Evolutionary conservation across 2,797 vertebrate species (phyloP).

Genomic region (Lagorchestes hirsutus): DNA sequence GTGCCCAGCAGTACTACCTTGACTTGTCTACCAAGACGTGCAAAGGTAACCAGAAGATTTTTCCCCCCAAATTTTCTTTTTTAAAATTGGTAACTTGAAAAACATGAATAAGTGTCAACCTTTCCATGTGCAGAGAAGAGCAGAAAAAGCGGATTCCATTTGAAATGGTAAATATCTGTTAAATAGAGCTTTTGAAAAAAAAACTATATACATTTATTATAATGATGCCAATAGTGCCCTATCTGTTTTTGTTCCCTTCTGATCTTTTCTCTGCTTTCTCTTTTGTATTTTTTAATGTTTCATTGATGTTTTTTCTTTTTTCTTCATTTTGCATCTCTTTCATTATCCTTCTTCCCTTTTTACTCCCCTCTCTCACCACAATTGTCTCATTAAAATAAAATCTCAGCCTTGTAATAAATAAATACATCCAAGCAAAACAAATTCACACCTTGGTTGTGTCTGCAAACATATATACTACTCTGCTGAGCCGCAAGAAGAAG

Average conservation of each 20-base stretch:
- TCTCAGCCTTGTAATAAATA: not conserved
- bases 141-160: not conserved
- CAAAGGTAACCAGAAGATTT: conserved; percentile 88
- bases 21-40: conserved; percentile 90
- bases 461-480: not conserved
- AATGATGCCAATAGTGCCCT: not conserved
- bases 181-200: not conserved
- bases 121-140: not conserved
- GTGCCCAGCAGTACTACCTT: conserved; percentile 95
- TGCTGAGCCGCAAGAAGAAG: not conserved
- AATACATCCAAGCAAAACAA: not conserved
- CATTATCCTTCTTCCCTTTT: not conserved
- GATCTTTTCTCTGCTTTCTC: not conserved
- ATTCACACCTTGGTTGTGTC: not conserved
- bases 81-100: not conserved
- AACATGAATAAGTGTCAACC: not conserved
- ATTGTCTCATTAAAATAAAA: not conserved
- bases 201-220: not conserved
- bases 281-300: not conserved
- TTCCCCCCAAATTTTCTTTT: not conserved
- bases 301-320: not conserved
- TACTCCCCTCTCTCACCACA: not conserved
- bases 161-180: not conserved
- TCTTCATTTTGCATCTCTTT: not conserved
- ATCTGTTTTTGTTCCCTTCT: not conserved